Evolutionary conservation across 2,888 invertebrate species (phyloP).

Genomic region (Amblyteles armatorius): DNA sequence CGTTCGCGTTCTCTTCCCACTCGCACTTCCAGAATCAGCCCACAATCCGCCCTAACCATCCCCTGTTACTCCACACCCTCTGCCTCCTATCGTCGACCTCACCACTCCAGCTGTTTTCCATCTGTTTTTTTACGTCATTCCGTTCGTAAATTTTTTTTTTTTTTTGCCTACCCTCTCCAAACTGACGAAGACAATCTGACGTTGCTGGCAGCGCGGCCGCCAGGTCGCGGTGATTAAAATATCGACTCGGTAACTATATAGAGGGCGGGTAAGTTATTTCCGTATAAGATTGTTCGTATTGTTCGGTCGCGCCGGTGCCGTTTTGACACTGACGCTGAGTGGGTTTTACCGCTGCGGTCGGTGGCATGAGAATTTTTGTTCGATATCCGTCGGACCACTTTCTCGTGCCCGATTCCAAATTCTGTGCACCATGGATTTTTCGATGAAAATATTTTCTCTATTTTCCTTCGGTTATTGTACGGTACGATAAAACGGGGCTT

Average conservation of each 20-base stretch:
- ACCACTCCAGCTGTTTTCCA: slow-evolving; percentile 32
- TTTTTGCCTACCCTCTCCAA: slow-evolving; percentile 51
- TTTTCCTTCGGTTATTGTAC: neutral
- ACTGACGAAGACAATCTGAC: slow-evolving; percentile 73
- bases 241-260: slow-evolving; percentile 77
- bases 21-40: neutral
- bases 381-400: neutral
- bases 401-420: slow-evolving; percentile 5
- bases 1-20: neutral
- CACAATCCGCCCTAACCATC: slow-evolving; percentile 1
- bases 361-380: slow-evolving; percentile 24
- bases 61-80: slow-evolving; percentile 4
- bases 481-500: neutral
- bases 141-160: slow-evolving; percentile 49
- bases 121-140: slow-evolving; percentile 53
- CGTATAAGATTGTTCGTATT: slow-evolving; percentile 66
- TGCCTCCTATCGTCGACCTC: neutral
- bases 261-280: slow-evolving; percentile 58
- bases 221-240: slow-evolving; percentile 82
- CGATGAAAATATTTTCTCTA: neutral
- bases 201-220: slow-evolving; percentile 68
- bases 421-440: neutral
- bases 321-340: slow-evolving; percentile 42
- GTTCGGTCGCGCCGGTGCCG: slow-evolving; percentile 47
- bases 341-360: slow-evolving; percentile 25